These are phyloP conservation scores for Drosophila ustulata DNA, from an alignment of 2,888 invertebrate species.

Conservation along the genomic window DNA sequence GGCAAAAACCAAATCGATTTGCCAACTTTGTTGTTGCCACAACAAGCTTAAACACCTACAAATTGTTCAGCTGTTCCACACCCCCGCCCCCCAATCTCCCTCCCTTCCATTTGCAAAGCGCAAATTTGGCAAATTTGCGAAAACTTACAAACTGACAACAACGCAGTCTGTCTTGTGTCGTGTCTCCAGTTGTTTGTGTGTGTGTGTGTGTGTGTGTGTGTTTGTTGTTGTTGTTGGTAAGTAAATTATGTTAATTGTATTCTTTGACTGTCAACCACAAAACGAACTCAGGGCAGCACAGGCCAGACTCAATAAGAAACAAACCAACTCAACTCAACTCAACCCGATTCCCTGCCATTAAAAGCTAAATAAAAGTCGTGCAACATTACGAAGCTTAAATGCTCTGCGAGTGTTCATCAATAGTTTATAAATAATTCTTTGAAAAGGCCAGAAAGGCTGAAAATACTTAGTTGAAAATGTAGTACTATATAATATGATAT, in stretches of 20 bases:
- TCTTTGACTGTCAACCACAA: slow-evolving; percentile 66
- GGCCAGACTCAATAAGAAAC: slow-evolving; percentile 5
- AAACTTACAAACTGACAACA: slow-evolving; percentile 58
- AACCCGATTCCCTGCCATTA: slow-evolving; percentile 4
- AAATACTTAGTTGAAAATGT: too few relatives aligned
- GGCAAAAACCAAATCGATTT: slow-evolving; percentile 62
- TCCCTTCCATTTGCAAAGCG: slow-evolving; percentile 35
- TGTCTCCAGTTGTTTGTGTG: slow-evolving; percentile 16
- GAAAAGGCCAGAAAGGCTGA: too few relatives aligned
- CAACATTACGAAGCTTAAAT: slow-evolving; percentile 9
- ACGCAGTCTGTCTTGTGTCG: slow-evolving; percentile 16
- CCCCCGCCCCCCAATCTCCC: not conserved
- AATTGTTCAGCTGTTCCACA: slow-evolving; percentile 36
- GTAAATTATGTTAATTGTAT: slow-evolving; percentile 80
- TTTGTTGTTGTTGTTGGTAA: slow-evolving; percentile 43
- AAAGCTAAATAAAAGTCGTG: not conserved
- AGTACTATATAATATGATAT: too few relatives aligned
- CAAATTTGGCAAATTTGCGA: slow-evolving; percentile 73
- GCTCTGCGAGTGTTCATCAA: slow-evolving; percentile 1
- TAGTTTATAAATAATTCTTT: too few relatives aligned
- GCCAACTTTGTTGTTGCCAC: slow-evolving; percentile 31
- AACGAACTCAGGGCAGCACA: slow-evolving; percentile 13
- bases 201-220: slow-evolving; percentile 2
- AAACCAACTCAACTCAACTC: slow-evolving; percentile 15
- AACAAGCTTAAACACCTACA: slow-evolving; percentile 46